Evolutionary conservation across 2,797 vertebrate species (phyloP).

Genomic region (Lagocephalus sceleratus): DNA sequence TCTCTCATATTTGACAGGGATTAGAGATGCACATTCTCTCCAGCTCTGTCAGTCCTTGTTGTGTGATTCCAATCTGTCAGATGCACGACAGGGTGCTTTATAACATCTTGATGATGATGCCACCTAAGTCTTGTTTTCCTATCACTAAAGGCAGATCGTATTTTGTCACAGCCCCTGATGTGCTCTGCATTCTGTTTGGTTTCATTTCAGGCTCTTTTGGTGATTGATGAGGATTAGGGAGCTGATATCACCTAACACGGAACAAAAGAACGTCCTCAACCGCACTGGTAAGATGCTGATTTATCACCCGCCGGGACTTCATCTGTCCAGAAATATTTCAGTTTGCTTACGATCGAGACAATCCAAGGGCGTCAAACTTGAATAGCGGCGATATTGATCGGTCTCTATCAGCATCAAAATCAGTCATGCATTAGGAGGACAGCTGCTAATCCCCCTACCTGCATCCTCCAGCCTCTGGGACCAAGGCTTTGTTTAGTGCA

Average conservation of each 20-base stretch:
- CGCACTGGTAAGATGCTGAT: conserved; percentile 74
- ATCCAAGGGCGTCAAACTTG: conserved; percentile 31
- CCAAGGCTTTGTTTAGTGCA: conserved; percentile 28
- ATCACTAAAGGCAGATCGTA: conserved; percentile 60
- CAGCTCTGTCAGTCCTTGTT: conserved; percentile 55
- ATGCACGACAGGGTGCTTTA: conserved; percentile 50
- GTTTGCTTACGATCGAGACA: conserved; percentile 20
- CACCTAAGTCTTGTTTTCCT: conserved; percentile 61
- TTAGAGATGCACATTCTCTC: conserved; percentile 50
- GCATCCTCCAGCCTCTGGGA: background rate
- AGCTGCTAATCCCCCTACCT: conserved; percentile 19
- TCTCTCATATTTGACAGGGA: conserved; percentile 58
- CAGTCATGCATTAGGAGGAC: conserved; percentile 35
- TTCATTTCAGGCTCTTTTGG: conserved; percentile 64
- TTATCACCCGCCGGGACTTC: conserved; percentile 49
- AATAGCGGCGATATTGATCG: conserved; percentile 42
- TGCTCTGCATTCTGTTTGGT: conserved; percentile 55
- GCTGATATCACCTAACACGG: conserved; percentile 65
- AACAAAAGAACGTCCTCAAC: conserved; percentile 69
- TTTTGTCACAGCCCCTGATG: conserved; percentile 60
- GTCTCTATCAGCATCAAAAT: conserved; percentile 37
- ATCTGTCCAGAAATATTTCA: conserved; percentile 16
- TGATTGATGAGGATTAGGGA: conserved; percentile 80
- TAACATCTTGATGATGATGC: conserved; percentile 60
- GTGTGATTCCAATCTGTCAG: conserved; percentile 61